phyloP scores from a whole-genome alignment of 2,113 vertebrate genomes.

The Percina caprodes region DNA sequence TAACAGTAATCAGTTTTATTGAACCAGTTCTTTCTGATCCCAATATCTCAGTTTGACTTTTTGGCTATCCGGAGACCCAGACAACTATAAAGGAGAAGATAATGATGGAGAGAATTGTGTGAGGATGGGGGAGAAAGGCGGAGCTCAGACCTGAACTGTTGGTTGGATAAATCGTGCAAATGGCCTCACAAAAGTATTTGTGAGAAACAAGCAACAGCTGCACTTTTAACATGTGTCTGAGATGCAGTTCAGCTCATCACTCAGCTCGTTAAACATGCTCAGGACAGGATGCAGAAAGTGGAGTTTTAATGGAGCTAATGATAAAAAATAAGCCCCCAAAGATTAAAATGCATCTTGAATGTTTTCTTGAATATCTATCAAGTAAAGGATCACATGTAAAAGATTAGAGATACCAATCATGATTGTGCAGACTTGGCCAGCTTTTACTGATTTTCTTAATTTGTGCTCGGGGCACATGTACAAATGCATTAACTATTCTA shows the following conservation, averaged over 20 bases:
- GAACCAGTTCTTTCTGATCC: neutral
- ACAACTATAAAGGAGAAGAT: fast-evolving
- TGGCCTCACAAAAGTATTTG: neutral
- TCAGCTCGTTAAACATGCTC: neutral
- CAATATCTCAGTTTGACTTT: conserved; percentile 14
- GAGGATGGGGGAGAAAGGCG: conserved; percentile 21
- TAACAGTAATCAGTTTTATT: neutral
- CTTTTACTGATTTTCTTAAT: neutral
- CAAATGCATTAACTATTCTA: neutral
- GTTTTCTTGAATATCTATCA: neutral
- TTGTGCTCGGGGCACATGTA: neutral
- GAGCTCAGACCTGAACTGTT: fast-evolving
- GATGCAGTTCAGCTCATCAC: neutral
- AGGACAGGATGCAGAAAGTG: neutral
- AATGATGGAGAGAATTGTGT: conserved; percentile 57
- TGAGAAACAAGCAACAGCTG: conserved; percentile 30
- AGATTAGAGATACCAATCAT: too few relatives aligned
- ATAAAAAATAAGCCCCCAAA: neutral
- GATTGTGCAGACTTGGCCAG: neutral
- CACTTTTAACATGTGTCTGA: neutral
- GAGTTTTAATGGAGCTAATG: neutral
- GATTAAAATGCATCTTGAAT: neutral
- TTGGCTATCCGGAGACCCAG: fast-evolving
- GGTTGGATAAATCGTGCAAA: conserved; percentile 41
- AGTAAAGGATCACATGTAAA: neutral